Base-by-base conservation (phyloP, 2,888 invertebrate species). In the Polydesmus complanatus region DNA sequence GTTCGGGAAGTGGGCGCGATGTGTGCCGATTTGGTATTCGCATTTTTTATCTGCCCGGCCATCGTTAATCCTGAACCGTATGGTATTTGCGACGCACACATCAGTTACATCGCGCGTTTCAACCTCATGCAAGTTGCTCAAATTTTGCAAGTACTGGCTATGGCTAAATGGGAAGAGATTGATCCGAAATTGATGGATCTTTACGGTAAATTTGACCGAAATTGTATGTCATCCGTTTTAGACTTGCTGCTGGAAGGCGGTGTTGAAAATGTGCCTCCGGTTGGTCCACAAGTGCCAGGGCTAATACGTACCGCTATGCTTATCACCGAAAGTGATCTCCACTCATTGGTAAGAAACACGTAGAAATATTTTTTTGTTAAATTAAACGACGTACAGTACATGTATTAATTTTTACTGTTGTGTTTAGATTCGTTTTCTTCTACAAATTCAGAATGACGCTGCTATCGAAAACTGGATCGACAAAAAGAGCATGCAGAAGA, bases 41-140 rank as follows among this genome's bases (percentile, higher is more conserved):
- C 89, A 11, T 83, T 88, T 72, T 93, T 95, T 72, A 86, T 98
- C 63, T 97, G 96, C 70, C 95, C 95, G 1, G 96, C 95, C 0
- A 89, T 98, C 60, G 87, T 94, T 56, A 92, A 92, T 77, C 97
- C 97, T 0, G 96, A 96, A 73, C 86, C 91, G 1, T 86, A 92
- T 74, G 96, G 95, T 19, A 77, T 78, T 1, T 88, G 88, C 2
- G 95, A 95, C 71, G 86, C 89, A 1, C 90, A 93, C 5, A 88
- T 97, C 60, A 90, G 90, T 51, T 86, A 89, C 69, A 83, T 91
- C 62, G 91, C 93, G 3, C 78, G 94, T 48, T 93, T 91, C 74
- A 97, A 80, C 70, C 71, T 80, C 53, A 84, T 86, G 69, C 88
- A 91, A 78, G 83, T 96, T 62, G 96, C 93, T 0, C 91, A 93